A percentile compares a stretch with the other conserved stretches of the same genome.
These are phyloP conservation scores for Chionis minor DNA, from an alignment of 2,113 vertebrate genomes.

Conservation along the genomic window DNA sequence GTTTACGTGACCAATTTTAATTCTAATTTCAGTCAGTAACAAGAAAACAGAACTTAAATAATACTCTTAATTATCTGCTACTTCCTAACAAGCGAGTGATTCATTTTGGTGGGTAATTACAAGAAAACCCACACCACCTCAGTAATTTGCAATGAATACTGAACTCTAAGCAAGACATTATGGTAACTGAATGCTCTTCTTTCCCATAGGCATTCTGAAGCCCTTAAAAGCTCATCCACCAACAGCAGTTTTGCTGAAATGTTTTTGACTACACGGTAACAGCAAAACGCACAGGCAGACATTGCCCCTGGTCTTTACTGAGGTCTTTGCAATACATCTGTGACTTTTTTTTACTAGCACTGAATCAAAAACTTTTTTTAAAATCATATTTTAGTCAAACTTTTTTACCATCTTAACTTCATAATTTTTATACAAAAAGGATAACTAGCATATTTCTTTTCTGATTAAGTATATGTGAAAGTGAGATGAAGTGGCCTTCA, in stretches of 20 bases:
- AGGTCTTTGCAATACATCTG: neutral
- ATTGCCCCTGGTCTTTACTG: neutral
- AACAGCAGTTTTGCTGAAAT: neutral
- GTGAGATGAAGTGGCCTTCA: neutral
- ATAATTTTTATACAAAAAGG: neutral
- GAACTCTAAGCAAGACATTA: neutral
- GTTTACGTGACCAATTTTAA: neutral
- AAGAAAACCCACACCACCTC: too few species aligned
- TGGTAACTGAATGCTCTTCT: neutral
- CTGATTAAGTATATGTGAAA: neutral
- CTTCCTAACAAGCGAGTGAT: neutral
- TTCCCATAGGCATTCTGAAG: neutral
- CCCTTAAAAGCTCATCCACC: neutral
- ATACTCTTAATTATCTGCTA: neutral
- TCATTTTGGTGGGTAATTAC: neutral
- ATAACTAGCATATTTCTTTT: neutral
- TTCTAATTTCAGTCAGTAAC: neutral
- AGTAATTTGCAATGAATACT: neutral
- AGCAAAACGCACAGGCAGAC: neutral
- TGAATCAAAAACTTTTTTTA: neutral
- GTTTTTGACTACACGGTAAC: neutral
- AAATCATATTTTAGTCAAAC: neutral
- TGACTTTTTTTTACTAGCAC: neutral
- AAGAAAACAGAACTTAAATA: neutral
- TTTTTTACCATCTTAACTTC: neutral